Conservation (phyloP, 2,113 vertebrate genomes). For the Pycnonotus jocosus region DNA sequence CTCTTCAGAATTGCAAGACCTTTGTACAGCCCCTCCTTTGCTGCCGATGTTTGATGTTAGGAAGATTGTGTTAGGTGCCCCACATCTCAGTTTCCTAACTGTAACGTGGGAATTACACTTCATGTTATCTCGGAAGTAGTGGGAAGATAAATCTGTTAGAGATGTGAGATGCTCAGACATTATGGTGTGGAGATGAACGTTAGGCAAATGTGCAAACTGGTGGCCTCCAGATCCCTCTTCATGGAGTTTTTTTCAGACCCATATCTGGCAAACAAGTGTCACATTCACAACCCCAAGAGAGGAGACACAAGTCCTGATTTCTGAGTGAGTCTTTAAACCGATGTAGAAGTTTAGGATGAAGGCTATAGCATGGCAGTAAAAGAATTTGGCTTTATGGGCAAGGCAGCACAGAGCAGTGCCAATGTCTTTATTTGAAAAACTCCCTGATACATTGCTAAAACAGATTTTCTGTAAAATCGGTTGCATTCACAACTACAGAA, state of each 20-base stretch:
- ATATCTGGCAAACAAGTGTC: background rate
- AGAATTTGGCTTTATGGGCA: background rate
- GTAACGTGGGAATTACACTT: background rate
- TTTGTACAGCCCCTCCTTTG: background rate
- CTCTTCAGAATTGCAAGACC: background rate
- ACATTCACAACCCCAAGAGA: background rate
- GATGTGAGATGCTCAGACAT: background rate
- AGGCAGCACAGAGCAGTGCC: background rate
- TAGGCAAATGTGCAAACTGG: background rate
- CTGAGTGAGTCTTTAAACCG: background rate
- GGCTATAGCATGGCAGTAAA: background rate
- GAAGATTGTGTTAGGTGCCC: background rate
- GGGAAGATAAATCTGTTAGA: slow-evolving; percentile 18
- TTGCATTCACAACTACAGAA: slow-evolving; percentile 48
- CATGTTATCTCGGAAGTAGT: background rate
- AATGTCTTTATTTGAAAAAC: slow-evolving; percentile 37
- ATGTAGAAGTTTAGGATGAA: background rate
- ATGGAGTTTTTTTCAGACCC: background rate
- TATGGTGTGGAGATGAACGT: background rate
- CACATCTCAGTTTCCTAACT: background rate
- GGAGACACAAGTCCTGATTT: background rate
- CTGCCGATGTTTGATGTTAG: background rate
- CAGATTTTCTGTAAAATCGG: slow-evolving; percentile 52
- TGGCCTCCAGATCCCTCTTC: background rate
- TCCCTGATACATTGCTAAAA: slow-evolving; percentile 36